phyloP scores from a whole-genome alignment of 2,888 invertebrate genomes.

The Agrochola lota region DNA sequence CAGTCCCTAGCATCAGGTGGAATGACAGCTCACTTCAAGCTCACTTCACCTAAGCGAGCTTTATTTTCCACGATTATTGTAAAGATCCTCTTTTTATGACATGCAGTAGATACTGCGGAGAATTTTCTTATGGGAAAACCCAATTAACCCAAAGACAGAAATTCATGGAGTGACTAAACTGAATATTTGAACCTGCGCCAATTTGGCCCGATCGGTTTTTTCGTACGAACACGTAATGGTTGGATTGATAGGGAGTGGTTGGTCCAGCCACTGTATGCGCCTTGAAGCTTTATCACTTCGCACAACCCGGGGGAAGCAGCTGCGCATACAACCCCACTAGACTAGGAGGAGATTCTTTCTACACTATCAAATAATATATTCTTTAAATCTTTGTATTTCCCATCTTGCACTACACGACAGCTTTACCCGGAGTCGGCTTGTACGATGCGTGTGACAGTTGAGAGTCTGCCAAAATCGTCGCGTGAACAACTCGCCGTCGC shows the following conservation, averaged over 20 bases:
- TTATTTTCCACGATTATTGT: too few species aligned
- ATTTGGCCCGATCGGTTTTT: not conserved
- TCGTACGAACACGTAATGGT: not conserved
- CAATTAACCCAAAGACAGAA: not conserved
- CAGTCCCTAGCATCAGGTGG: too few species aligned
- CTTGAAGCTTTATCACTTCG: not conserved
- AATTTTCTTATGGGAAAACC: too few species aligned
- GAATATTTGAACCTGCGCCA: not conserved
- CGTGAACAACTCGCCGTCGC: conserved; percentile 79
- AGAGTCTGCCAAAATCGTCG: conserved; percentile 87
- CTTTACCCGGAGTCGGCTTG: conserved; percentile 65
- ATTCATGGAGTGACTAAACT: not conserved
- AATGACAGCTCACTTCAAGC: too few species aligned
- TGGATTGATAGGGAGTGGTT: not conserved
- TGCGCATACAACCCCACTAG: not conserved
- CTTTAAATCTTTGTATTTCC: conserved; percentile 29
- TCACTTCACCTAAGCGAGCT: too few species aligned
- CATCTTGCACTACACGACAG: conserved; percentile 55
- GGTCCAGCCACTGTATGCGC: not conserved
- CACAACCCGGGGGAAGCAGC: not conserved
- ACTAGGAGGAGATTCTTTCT: not conserved
- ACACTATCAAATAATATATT: not conserved
- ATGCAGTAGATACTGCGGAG: too few species aligned
- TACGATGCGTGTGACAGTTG: conserved; percentile 88
- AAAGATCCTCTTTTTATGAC: too few species aligned